These are phyloP conservation scores for Microctonus hyperodae DNA, from an alignment of 2,888 invertebrate species.

Conservation along the genomic window DNA sequence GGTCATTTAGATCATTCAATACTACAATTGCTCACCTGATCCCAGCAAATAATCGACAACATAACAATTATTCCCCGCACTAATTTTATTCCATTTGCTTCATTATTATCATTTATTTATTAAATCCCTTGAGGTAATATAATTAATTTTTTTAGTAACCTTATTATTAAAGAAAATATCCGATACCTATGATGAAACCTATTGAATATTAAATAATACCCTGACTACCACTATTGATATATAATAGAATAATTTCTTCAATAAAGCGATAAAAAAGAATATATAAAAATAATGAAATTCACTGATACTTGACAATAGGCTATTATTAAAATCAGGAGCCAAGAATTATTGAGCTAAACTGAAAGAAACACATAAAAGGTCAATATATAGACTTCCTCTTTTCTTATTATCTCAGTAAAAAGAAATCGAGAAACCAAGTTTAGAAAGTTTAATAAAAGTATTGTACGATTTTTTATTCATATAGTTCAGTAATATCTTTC, in stretches of 20 bases:
- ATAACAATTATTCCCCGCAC: not conserved
- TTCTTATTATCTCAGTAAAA: conserved; percentile 21
- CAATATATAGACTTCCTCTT: not conserved
- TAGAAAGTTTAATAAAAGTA: conserved; percentile 35
- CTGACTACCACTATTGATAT: not conserved
- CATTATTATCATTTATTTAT: conserved; percentile 32
- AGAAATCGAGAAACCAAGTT: conserved; percentile 27
- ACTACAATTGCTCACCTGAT: conserved; percentile 33
- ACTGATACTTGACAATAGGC: not conserved
- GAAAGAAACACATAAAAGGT: not conserved
- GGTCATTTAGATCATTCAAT: conserved; percentile 46
- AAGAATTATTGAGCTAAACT: not conserved
- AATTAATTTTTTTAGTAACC: not conserved
- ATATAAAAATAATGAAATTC: too few relatives aligned
- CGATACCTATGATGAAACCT: too few relatives aligned
- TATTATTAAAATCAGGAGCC: conserved; percentile 1
- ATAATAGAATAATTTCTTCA: too few relatives aligned
- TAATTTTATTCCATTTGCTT: not conserved
- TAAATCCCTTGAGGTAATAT: conserved; percentile 25
- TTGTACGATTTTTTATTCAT: conserved; percentile 21
- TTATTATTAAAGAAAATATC: not conserved
- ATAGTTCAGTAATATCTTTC: conserved; percentile 35
- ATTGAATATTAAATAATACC: not conserved
- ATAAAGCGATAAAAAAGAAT: too few relatives aligned
- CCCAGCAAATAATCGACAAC: not conserved